Percentiles rank a stretch among this genome's conserved stretches.
Conservation (phyloP, 2,113 vertebrate genomes). For the Corythornis madagascariensis region DNA sequence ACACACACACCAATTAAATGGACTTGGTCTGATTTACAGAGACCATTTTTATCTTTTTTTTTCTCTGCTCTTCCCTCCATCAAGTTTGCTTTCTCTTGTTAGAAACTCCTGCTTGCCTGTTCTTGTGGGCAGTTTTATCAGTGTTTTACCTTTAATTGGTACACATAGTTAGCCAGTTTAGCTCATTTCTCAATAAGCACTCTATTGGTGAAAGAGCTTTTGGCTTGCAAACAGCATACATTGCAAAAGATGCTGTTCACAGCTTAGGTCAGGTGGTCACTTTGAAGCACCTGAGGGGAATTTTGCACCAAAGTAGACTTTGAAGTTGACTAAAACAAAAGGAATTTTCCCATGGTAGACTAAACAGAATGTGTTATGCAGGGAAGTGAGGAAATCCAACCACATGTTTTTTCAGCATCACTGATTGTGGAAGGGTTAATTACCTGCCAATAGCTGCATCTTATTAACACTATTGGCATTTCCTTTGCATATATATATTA, state of each 20-base stretch:
- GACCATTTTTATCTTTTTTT: background rate
- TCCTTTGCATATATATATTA: slow-evolving; percentile 33
- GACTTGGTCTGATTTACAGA: background rate
- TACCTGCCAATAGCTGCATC: slow-evolving; percentile 45
- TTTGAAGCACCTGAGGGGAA: background rate
- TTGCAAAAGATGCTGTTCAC: slow-evolving; percentile 26
- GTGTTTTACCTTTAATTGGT: slow-evolving; percentile 22
- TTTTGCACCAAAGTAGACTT: slow-evolving; percentile 27
- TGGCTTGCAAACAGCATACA: background rate
- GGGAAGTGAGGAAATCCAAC: background rate
- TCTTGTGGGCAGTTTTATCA: background rate
- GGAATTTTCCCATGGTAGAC: background rate
- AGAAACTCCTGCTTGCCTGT: background rate
- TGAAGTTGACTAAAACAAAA: background rate
- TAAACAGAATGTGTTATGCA: background rate
- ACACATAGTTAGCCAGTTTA: background rate
- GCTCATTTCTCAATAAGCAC: slow-evolving; percentile 15
- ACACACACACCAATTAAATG: background rate
- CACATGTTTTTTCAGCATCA: background rate
- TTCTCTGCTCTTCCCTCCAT: background rate
- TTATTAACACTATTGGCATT: slow-evolving; percentile 63
- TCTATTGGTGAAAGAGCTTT: background rate
- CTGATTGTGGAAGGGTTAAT: slow-evolving; percentile 51
- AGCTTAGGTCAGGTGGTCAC: background rate
- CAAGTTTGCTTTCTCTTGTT: background rate